Base-by-base conservation (phyloP, 2,113 vertebrate species). In the Cyanistes caeruleus region DNA sequence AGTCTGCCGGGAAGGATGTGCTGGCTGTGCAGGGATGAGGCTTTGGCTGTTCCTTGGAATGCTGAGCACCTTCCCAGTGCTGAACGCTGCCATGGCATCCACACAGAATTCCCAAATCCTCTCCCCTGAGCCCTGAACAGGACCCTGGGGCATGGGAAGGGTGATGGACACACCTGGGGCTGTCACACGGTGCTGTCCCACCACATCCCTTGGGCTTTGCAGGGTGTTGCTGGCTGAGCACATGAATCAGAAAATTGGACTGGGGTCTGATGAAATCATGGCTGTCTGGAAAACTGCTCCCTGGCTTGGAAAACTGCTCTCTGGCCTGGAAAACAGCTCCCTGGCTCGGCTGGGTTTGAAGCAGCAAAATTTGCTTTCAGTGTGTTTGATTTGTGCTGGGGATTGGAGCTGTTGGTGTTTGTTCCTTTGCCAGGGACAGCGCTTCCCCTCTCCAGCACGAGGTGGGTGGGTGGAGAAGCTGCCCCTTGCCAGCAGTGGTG, bases 41-140 rank as follows among this genome's bases (percentile, higher is more conserved):
- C 31, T 90, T 60, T 65, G 77, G 5, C 43, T n/a, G 27, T 3
- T 64, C 37, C 49, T 31, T 1, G 64, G 8, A 53, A 11, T 56
- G 72, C 80, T 37, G 53, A 62, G 13, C 33, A 24, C 56, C 68
- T 73, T 80, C 31, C 24, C 10, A 0, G 43, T 10, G 56, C 65
- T 20, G 43, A 27, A 7, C 0, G 0, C 4, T 10, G 44, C 79
- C 1, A 0, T 3, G 59, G 24, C 33, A n/a, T 13, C 3, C 2
- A 2, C 0, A 0, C 19, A 11, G 17, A 35, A 33, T 28, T 68
- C 79, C 83, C 6, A 82, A 63, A 7, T 21, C 51, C n/a, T 39
- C 46, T 49, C 23, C 72, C 22, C 27, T 23, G 21, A 11, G 43
- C 22, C 3, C 2, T 7, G 39, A 59, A 2, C 55, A 27, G 80